Conservation (phyloP, 2,797 vertebrate genomes). For the Passerculus sandwichensis region DNA sequence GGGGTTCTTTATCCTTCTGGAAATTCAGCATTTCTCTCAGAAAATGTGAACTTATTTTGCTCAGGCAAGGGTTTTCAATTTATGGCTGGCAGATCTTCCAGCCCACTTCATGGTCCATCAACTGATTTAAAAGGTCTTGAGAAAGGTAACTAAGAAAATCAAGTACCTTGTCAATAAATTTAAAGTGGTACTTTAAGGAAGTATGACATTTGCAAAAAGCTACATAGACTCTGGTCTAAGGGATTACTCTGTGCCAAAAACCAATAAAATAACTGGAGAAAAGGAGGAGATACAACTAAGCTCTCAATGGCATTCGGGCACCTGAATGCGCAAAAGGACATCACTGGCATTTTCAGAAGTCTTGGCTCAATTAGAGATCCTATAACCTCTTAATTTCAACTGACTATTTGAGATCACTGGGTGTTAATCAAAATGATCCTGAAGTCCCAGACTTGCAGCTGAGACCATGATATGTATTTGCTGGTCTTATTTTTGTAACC, state of each 20-base stretch:
- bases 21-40: neutral
- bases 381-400: neutral
- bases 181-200: neutral
- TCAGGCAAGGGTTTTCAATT: neutral
- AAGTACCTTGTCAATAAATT: neutral
- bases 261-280: neutral
- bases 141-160: neutral
- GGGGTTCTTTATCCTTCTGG: fast-evolving
- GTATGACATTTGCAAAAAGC: neutral
- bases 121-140: neutral
- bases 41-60: neutral
- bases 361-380: neutral
- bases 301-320: neutral
- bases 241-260: neutral
- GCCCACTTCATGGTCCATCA: neutral
- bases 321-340: neutral
- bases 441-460: neutral
- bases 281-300: neutral
- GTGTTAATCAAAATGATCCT: neutral
- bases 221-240: neutral
- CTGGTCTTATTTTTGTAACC: neutral
- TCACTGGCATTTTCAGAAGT: neutral
- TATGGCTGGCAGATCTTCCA: neutral
- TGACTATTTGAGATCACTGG: neutral
- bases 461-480: neutral